Base-by-base conservation (phyloP, 2,888 invertebrate genomes). In the Torymus aiolomorphi region DNA sequence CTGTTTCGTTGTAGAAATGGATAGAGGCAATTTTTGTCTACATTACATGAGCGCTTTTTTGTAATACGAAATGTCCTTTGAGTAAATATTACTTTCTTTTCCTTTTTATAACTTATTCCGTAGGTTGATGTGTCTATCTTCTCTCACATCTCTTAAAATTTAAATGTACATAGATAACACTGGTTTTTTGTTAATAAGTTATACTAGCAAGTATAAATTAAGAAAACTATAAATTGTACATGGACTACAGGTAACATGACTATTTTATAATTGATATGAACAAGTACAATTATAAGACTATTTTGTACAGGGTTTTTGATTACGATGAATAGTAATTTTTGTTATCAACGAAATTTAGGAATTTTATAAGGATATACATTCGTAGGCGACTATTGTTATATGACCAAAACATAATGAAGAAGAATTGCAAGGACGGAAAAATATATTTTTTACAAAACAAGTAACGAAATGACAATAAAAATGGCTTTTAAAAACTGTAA, bases 1-100 rank as follows among this genome's bases (percentile, higher is more conserved):
- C 78, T 81, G 73, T 78, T 81, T 81, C 81, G 76, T 81, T 81
- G 69, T 81, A 81, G 78, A 81, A 81, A 81, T 76, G 63, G 78
- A 76, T 71, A 67, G 59, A 73, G 76, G 65, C 76, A n/a, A 18
- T 73, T 73, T 78, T 57, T 13, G 20, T 65, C 42, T 66, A 66
- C 24, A 63, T 8, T 66, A 24, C 24, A 62, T 12, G 42, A 61
- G 24, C 42, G 20, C n/a, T 76, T 73, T 59, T 73, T 52, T 20
- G n/a, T 18, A 65, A 72, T 56, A 20, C 42, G 20, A 18, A 14
- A 59, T 57, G 11, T 67, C 20, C n/a, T 42, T 31, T 63, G 54
- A 4, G 42, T 49, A 51, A 20, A 49, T 65, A 42, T 42, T 63
- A 14, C 63, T 52, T 52, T 52, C n/a, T n/a, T n/a, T n/a, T n/a